These are phyloP conservation scores for Platyscapa corneri DNA, from an alignment of 1,140 invertebrate species.

Conservation along the genomic window DNA sequence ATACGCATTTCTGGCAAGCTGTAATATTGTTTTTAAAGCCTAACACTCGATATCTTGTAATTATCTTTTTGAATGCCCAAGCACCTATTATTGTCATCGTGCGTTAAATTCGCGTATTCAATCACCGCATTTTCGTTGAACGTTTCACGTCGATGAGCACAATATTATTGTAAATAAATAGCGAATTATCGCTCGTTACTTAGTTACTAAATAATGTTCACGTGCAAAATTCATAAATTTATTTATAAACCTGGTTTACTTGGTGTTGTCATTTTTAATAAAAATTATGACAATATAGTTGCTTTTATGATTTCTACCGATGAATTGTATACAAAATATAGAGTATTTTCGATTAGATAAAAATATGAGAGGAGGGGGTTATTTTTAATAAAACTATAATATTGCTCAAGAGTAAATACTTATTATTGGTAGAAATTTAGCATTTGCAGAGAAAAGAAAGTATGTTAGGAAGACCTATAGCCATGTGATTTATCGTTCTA, in stretches of 20 bases:
- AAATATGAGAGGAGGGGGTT: no score
- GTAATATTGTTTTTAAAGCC: background rate
- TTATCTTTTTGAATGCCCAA: background rate
- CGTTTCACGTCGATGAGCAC: background rate
- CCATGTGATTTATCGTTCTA: background rate
- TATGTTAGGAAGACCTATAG: background rate
- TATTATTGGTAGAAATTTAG: background rate
- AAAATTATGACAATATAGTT: no score
- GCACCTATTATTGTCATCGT: background rate
- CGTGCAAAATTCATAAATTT: background rate
- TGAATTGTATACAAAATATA: no score
- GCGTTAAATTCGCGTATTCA: background rate
- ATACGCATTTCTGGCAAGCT: background rate
- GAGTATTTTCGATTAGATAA: no score
- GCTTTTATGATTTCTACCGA: no score
- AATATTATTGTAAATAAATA: background rate
- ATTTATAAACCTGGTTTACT: background rate
- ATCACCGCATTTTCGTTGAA: background rate
- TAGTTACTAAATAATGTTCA: background rate
- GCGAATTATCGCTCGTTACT: background rate
- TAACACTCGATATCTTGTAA: background rate
- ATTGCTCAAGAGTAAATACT: background rate
- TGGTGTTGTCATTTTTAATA: no score
- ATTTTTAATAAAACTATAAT: background rate
- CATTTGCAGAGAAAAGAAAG: constrained; percentile 14